Conservation (phyloP, 2,113 vertebrate genomes). For the Eurystomus gularis region DNA sequence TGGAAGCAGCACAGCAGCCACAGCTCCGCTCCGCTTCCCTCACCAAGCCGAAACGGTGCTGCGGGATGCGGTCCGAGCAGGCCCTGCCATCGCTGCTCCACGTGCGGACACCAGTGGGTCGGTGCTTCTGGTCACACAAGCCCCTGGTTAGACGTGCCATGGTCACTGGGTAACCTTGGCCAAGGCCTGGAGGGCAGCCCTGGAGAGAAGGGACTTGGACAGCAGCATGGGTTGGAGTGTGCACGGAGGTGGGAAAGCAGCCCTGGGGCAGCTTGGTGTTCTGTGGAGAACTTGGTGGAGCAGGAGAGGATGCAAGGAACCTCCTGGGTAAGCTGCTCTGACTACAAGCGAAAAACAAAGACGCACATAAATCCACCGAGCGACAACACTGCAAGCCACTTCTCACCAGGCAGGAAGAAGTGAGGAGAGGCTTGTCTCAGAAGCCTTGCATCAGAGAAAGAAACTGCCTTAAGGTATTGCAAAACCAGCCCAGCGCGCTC, state of each 20-base stretch:
- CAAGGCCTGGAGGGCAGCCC: fast-evolving
- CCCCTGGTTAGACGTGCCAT: fast-evolving
- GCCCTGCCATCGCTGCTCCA: background rate
- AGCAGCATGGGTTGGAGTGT: fast-evolving
- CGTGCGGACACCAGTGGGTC: fast-evolving
- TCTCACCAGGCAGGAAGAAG: background rate
- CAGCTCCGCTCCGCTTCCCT: background rate
- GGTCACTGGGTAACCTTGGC: background rate
- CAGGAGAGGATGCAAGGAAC: fast-evolving
- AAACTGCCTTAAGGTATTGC: background rate
- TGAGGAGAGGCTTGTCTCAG: background rate
- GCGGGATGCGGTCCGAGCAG: background rate
- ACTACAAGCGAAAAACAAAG: background rate
- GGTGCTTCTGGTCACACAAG: background rate
- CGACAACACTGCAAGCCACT: background rate
- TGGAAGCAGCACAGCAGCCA: background rate
- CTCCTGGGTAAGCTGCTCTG: background rate
- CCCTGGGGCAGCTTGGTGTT: background rate
- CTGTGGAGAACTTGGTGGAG: background rate
- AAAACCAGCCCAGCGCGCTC: background rate
- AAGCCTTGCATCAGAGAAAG: background rate
- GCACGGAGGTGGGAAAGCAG: background rate
- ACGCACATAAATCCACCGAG: background rate
- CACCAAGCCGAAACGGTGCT: background rate
- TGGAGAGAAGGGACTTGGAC: background rate